Percentiles rank a stretch among this genome's conserved stretches.
Conservation (phyloP, 1,140 invertebrate species). For the Bursaphelenchus mucronatus region DNA sequence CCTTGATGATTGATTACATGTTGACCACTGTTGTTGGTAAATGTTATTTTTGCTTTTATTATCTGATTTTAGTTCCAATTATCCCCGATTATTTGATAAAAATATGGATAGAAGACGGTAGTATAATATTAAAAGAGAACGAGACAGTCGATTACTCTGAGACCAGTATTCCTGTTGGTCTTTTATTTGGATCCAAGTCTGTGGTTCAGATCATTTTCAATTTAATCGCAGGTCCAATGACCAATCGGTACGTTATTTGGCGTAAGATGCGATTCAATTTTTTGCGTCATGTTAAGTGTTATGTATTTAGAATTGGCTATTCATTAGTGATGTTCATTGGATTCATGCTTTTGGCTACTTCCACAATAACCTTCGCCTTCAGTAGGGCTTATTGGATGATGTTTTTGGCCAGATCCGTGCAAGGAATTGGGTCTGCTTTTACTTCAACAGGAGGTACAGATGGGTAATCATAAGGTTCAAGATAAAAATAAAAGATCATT, state of each 20-base stretch:
- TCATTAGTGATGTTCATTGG: slow-evolving; percentile 97
- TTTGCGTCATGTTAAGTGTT: too few relatives aligned
- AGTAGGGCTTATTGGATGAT: slow-evolving; percentile 82
- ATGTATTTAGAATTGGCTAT: slow-evolving; percentile 80
- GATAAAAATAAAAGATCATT: too few relatives aligned
- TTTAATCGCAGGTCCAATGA: slow-evolving; percentile 90
- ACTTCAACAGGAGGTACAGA: slow-evolving; percentile 81
- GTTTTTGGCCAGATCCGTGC: slow-evolving; percentile 84
- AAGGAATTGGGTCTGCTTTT: slow-evolving; percentile 92
- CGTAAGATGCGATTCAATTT: neutral
- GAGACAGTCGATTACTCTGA: slow-evolving; percentile 72
- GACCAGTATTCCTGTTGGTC: slow-evolving; percentile 86
- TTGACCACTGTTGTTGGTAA: slow-evolving; percentile 89
- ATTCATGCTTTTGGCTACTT: slow-evolving; percentile 96
- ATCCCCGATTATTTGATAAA: slow-evolving; percentile 65
- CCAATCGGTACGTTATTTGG: slow-evolving; percentile 74
- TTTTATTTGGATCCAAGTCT: slow-evolving; percentile 96
- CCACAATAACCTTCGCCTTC: slow-evolving; percentile 92
- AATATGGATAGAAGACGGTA: slow-evolving; percentile 61
- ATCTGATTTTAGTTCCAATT: slow-evolving; percentile 63
- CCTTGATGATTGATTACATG: slow-evolving; percentile 96
- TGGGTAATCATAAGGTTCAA: neutral
- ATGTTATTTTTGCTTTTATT: slow-evolving; percentile 7
- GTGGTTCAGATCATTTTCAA: slow-evolving; percentile 90
- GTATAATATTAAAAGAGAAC: slow-evolving; percentile 40